phyloP scores from a whole-genome alignment of 2,797 vertebrate genomes.

The Anabacerthia variegaticeps region DNA sequence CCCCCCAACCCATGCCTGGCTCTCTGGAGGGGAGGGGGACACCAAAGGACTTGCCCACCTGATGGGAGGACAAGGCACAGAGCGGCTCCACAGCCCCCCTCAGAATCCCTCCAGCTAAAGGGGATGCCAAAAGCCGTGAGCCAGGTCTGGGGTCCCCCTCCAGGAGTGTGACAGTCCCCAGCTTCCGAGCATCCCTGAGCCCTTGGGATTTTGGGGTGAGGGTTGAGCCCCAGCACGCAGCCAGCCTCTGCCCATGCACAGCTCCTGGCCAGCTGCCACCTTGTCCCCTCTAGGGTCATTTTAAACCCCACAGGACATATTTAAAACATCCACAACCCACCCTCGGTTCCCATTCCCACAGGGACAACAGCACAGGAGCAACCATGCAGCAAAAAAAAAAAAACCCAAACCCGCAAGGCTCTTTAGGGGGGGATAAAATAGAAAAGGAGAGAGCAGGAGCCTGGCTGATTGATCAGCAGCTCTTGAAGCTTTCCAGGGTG shows the following conservation, averaged over 20 bases:
- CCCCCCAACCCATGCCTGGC: accelerated
- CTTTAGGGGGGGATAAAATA: accelerated
- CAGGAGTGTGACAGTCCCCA: neutral
- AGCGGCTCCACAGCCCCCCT: accelerated
- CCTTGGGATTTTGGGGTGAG: neutral
- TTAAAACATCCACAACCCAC: neutral
- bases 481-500: accelerated
- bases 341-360: neutral
- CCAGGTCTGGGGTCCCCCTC: neutral
- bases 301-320: neutral
- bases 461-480: accelerated
- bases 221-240: neutral
- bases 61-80: accelerated
- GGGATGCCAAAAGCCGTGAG: neutral
- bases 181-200: neutral
- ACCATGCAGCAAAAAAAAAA: neutral
- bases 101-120: neutral
- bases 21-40: neutral
- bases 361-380: neutral
- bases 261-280: neutral
- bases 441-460: neutral
- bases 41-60: neutral
- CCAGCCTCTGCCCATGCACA: neutral
- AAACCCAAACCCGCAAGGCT: neutral
- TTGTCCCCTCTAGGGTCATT: accelerated